These are phyloP conservation scores for Crypturellus tataupa DNA, from an alignment of 2,797 vertebrate genomes.

Conservation along the genomic window DNA sequence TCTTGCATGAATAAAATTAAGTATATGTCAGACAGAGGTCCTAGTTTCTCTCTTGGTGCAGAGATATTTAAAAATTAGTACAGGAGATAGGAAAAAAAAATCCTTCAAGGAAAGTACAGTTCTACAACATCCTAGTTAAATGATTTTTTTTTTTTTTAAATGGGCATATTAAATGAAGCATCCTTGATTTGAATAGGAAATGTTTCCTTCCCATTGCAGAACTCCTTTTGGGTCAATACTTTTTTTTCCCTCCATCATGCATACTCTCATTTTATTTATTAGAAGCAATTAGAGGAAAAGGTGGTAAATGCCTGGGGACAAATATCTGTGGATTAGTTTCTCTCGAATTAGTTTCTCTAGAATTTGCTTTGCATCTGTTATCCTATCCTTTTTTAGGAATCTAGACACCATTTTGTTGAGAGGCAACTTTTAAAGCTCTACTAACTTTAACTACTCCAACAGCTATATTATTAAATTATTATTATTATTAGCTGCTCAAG, in stretches of 20 bases:
- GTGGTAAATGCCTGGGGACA: background rate
- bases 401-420: background rate
- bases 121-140: background rate
- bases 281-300: background rate
- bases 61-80: background rate
- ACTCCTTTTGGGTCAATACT: background rate
- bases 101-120: background rate
- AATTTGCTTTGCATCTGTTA: background rate
- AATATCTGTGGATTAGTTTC: background rate
- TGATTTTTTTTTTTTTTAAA: background rate
- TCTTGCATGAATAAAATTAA: conserved; percentile 15
- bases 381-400: background rate
- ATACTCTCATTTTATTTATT: background rate
- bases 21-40: background rate
- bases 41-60: background rate
- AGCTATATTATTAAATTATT: conserved; percentile 50
- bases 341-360: background rate
- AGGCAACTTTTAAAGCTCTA: conserved; percentile 30
- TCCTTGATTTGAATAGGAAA: background rate
- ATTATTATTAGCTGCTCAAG: conserved; percentile 39
- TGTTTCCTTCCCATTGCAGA: background rate
- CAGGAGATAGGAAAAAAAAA: background rate
- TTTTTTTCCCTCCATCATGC: background rate
- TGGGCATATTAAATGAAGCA: background rate
- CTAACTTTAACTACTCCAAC: conserved; percentile 40